Evolutionary conservation across 2,888 invertebrate species (phyloP), one percentile per base, ranked within the genome.

Genomic region (Drosophila cognata): DNA sequence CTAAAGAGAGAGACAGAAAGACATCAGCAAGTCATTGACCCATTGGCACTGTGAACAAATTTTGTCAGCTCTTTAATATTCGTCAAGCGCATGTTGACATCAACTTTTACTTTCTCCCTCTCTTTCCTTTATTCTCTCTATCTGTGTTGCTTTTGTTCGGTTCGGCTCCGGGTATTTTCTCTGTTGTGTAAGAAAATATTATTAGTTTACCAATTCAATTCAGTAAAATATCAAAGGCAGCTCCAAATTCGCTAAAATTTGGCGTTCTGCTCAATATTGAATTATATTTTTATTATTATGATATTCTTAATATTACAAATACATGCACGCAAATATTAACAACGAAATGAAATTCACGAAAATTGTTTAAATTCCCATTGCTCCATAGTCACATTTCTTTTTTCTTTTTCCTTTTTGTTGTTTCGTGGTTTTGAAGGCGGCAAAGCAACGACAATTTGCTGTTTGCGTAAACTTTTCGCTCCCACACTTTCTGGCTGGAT

Each of bases 361-460:
- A 46, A 21, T 25, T 21, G 46, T 2, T 46, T 2, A 46, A 46
- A 16, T 46, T 46, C 21, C 21, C 2, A 21, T 16, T 46, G 21
- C 16, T 36, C 16, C 16, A 36, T 7, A 0, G 4, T 2, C 21
- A 2, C 16, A 46, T 46, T 21, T 51, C 21, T 21, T 33, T 5
- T 0, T 33, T 16, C 1, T 2, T 3, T 21, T 53, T 36, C 57
- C 28, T 18, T n/a, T 28, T 55, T 25, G 68, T 48, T 60, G 4
- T 65, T 28, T 55, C 16, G 68, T 48, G 56, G 2, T 65, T 74
- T 82, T 79, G 31, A 66, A 79, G 76, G 79, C 84, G 79, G 74
- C 81, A 77, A 81, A 82, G 79, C 77, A 82, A 81, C 81, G 84
- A 84, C 79, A 86, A 81, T 81, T 72, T 82, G 77, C 79, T 75